These are phyloP conservation scores for Numenius phaeopus DNA, from an alignment of 2,797 vertebrate species.

Conservation along the genomic window DNA sequence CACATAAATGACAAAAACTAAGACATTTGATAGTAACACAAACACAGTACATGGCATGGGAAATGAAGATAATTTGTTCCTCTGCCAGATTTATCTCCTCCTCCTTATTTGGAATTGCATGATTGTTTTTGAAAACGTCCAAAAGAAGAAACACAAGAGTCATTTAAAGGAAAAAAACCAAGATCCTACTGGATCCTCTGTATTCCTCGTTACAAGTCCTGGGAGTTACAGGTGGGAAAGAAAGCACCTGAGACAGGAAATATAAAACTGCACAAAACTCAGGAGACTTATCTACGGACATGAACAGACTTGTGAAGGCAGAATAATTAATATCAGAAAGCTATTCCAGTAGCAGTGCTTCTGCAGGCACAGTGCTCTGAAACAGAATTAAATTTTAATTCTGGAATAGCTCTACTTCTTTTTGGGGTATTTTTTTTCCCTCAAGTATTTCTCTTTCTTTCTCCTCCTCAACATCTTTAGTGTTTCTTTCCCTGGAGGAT, in stretches of 20 bases:
- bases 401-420: not conserved
- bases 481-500: not conserved
- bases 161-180: not conserved
- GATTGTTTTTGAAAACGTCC: not conserved
- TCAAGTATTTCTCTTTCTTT: not conserved
- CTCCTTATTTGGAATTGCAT: not conserved
- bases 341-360: not conserved
- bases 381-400: not conserved
- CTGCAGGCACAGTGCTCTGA: not conserved
- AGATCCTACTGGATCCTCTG: not conserved
- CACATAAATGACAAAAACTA: not conserved
- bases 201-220: not conserved
- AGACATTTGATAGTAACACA: not conserved
- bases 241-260: not conserved
- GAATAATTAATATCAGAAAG: not conserved
- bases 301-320: not conserved
- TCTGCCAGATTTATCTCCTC: not conserved
- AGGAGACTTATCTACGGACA: not conserved
- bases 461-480: not conserved
- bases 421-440: not conserved
- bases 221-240: not conserved
- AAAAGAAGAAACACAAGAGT: not conserved
- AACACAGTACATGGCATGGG: not conserved
- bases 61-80: not conserved
- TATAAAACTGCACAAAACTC: not conserved